phyloP scores from a whole-genome alignment of 2,797 vertebrate species.

The Fistularia commersonii region DNA sequence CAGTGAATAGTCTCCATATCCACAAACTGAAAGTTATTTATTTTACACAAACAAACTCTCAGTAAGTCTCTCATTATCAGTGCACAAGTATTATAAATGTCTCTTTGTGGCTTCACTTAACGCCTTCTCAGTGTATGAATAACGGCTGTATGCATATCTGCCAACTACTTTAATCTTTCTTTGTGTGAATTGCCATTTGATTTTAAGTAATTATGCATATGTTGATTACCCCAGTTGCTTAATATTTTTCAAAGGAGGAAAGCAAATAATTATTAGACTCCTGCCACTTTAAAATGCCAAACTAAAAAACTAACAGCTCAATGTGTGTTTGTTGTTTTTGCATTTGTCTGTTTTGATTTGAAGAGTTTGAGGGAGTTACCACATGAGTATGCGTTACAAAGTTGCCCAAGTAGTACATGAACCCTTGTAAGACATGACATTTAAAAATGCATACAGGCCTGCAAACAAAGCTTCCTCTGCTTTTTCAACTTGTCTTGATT shows the following conservation, averaged over 20 bases:
- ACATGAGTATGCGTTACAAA: no score
- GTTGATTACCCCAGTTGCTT: neutral
- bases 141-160: neutral
- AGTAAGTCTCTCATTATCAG: constrained; percentile 28
- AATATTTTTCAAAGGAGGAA: neutral
- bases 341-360: no score
- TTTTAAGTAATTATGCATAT: constrained; percentile 9
- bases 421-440: no score
- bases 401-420: no score
- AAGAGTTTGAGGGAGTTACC: no score
- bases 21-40: constrained; percentile 39
- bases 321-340: no score
- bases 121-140: constrained; percentile 9
- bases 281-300: no score
- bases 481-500: no score
- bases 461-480: no score
- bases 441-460: no score
- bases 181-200: constrained; percentile 3
- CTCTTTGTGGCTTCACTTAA: constrained; percentile 33
- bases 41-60: constrained; percentile 23
- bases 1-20: constrained; percentile 51
- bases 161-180: constrained; percentile 7
- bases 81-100: constrained; percentile 28
- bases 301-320: no score
- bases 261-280: no score